Conservation (phyloP, 2,113 vertebrate species). For the Ascaphus truei region DNA sequence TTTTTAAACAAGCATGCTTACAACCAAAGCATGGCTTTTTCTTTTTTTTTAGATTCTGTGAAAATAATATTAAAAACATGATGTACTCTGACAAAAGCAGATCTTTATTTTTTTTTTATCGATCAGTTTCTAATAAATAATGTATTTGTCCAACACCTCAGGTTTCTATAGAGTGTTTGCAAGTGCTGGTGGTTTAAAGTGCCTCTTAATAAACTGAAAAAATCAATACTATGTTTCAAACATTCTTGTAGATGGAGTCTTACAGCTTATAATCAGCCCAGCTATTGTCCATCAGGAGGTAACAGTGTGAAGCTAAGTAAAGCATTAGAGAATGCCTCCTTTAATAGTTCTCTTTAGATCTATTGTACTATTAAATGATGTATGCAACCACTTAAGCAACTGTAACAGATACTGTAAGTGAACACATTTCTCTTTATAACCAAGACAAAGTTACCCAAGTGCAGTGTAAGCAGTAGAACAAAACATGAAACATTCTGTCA, state of each 20-base stretch:
- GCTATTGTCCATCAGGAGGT: not conserved
- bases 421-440: not conserved
- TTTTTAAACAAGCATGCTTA: too few relatives aligned
- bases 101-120: not conserved
- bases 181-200: not conserved
- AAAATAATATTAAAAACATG: not conserved
- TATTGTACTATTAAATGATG: not conserved
- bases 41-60: too few relatives aligned
- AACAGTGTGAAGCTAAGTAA: not conserved
- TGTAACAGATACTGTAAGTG: not conserved
- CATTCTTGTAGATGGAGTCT: not conserved
- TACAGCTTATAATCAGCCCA: not conserved
- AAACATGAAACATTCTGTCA: too few relatives aligned
- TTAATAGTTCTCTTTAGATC: not conserved
- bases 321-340: not conserved
- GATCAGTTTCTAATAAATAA: constrained; percentile 3
- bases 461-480: too few relatives aligned
- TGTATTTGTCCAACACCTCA: not conserved
- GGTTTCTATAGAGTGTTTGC: not conserved
- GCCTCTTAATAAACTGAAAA: not conserved
- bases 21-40: too few relatives aligned
- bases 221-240: constrained; percentile 5
- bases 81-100: not conserved
- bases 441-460: not conserved
- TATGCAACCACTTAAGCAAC: not conserved